phyloP scores from a whole-genome alignment of 2,113 vertebrate species.

The Recurvirostra avosetta region DNA sequence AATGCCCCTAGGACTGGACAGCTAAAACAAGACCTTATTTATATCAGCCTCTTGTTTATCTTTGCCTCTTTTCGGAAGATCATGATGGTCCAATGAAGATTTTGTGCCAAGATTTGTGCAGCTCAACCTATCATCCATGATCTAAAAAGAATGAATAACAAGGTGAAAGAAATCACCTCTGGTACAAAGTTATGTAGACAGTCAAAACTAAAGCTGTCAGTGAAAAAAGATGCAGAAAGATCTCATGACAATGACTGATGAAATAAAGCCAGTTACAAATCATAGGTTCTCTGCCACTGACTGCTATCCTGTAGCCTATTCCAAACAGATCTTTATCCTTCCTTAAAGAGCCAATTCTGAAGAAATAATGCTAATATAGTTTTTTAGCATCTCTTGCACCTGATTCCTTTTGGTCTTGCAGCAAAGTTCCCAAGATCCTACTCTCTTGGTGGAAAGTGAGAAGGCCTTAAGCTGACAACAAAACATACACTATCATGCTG shows the following conservation, averaged over 20 bases:
- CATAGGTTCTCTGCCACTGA: not conserved
- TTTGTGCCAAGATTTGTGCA: not conserved
- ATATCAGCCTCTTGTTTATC: not conserved
- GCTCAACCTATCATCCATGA: not conserved
- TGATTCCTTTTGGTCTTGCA: not conserved
- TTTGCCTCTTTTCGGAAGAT: not conserved
- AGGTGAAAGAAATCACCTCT: not conserved
- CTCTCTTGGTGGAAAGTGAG: not conserved
- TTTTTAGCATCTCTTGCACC: not conserved
- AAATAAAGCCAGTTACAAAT: not conserved
- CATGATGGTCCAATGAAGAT: not conserved
- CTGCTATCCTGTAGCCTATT: not conserved
- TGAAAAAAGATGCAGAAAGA: not conserved
- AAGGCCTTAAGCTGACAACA: not conserved
- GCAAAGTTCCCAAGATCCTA: not conserved
- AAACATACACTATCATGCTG: not conserved
- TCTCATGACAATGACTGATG: not conserved
- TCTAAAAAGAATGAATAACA: not conserved
- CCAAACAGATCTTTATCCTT: not conserved
- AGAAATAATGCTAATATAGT: not conserved
- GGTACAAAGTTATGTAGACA: rapidly evolving
- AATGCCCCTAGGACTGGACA: not conserved
- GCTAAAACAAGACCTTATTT: not conserved
- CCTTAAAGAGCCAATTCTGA: not conserved
- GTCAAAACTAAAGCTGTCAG: not conserved